Percentiles rank a stretch among this genome's conserved stretches.
Evolutionary conservation across 2,797 vertebrate genomes (phyloP).

Genomic region (Coranthus polyacanthus): DNA sequence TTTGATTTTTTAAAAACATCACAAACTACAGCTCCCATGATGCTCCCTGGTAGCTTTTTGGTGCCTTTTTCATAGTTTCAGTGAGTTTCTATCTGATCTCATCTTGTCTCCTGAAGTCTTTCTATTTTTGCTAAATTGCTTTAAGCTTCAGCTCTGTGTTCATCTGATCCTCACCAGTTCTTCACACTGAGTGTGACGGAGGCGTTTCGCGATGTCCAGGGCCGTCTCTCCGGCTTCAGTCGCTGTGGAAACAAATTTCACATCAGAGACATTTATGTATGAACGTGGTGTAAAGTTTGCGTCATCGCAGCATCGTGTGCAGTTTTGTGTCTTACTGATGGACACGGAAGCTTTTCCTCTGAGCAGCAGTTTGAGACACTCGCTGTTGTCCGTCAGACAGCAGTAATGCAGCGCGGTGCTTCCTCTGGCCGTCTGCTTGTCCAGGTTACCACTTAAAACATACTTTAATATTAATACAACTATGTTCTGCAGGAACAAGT

Average conservation of each 20-base stretch:
- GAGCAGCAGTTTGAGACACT: constrained; percentile 96
- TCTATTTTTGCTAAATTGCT: no score
- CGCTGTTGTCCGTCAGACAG: constrained; percentile 94
- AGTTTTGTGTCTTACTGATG: constrained; percentile 86
- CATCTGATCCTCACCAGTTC: constrained; percentile 92
- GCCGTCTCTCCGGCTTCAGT: constrained; percentile 94
- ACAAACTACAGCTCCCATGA: neutral
- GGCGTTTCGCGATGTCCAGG: constrained; percentile 91
- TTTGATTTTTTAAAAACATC: no score
- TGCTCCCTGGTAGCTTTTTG: neutral
- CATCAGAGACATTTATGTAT: no score
- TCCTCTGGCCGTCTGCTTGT: constrained; percentile 92
- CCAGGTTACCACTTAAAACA: constrained; percentile 92
- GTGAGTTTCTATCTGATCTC: no score
- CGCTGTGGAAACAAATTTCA: constrained; percentile 76
- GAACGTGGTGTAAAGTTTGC: no score
- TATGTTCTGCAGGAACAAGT: no score
- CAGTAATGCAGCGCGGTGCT: constrained; percentile 97
- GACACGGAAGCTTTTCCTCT: constrained; percentile 92
- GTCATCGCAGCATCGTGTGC: no score
- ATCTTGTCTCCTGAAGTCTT: no score
- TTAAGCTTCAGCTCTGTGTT: no score
- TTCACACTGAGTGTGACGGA: constrained; percentile 91
- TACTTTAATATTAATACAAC: no score
- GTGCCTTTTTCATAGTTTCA: no score